Percentiles rank a stretch among this genome's conserved stretches.
These are phyloP conservation scores for Nycticorax nycticorax DNA, from an alignment of 2,113 vertebrate species.

Conservation along the genomic window DNA sequence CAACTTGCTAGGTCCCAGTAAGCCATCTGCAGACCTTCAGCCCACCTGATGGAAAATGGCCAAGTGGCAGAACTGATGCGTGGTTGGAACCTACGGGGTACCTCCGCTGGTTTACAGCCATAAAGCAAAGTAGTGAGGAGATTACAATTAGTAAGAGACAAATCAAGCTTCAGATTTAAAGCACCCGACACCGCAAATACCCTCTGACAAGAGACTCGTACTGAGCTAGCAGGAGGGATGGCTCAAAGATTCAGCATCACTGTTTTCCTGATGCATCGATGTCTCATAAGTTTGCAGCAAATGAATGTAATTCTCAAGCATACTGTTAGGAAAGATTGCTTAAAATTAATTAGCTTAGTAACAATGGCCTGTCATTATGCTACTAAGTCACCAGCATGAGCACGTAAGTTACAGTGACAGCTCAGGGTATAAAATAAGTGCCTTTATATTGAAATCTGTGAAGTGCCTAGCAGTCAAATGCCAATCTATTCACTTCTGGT, in stretches of 20 bases:
- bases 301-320: slow-evolving; percentile 26
- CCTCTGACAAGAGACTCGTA: background rate
- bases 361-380: slow-evolving; percentile 62
- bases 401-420: slow-evolving; percentile 57
- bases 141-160: background rate
- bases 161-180: background rate
- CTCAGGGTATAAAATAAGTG: slow-evolving; percentile 61
- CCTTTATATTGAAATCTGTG: slow-evolving; percentile 54
- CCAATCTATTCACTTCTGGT: slow-evolving; percentile 56
- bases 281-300: background rate
- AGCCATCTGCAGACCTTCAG: background rate
- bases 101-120: background rate
- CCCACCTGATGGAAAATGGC: background rate
- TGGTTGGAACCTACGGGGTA: background rate
- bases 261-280: slow-evolving; percentile 6
- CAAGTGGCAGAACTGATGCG: background rate
- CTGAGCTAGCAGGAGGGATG: background rate
- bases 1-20: background rate
- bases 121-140: background rate
- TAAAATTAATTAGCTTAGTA: slow-evolving; percentile 67
- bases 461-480: slow-evolving; percentile 63
- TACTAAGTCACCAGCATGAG: slow-evolving; percentile 54
- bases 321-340: slow-evolving; percentile 50
- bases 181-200: background rate
- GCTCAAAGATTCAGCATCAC: background rate